Base-by-base conservation (phyloP, 2,888 invertebrate species). In the Sesia bembeciformis region DNA sequence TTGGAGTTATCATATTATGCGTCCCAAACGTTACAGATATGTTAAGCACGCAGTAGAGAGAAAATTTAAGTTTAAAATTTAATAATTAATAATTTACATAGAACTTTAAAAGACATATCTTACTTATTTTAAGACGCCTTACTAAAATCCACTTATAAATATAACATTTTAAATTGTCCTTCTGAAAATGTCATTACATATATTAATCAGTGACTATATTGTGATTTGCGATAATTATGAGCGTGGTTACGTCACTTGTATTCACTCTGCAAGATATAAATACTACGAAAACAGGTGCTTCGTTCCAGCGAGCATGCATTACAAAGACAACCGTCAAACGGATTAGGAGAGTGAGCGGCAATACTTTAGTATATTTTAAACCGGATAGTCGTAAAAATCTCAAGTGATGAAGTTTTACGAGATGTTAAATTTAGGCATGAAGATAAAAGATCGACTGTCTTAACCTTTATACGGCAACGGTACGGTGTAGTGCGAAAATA, bases 221-320 rank as follows among this genome's bases (percentile, higher is more conserved):
- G 46, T 46, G 54, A 60, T 55, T 58, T 51, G 56, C 67, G 64
- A 65, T 68, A 70, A 71, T 67, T 66, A 64, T 62, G n/a, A 46
- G n/a, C 64, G 64, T 62, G n/a, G 46, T 62, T 56, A 60, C 56
- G 58, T 61, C 57, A 67, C 59, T 57, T 66, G 63, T 63, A 64
- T 66, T n/a, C 68, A 65, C 66, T 63, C 64, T 70, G 60, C 67
- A 72, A 69, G 66, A 70, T 74, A 72, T 75, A 76, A 79, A 82
- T 80, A 83, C 72, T 62, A 65, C 56, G 57, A 58, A 68, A 79
- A 76, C 83, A 84, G 84, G 78, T 84, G 84, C 72, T 62, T 62
- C 62, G 62, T 60, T 65, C 68, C 68, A 62, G 63, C 66, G 67
- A 70, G 65, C 67, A 64, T 72, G 71, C 66, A 72, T 62, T 72